Evolutionary conservation across 2,888 invertebrate species (phyloP).

Genomic region (Trichopoda pennipes): DNA sequence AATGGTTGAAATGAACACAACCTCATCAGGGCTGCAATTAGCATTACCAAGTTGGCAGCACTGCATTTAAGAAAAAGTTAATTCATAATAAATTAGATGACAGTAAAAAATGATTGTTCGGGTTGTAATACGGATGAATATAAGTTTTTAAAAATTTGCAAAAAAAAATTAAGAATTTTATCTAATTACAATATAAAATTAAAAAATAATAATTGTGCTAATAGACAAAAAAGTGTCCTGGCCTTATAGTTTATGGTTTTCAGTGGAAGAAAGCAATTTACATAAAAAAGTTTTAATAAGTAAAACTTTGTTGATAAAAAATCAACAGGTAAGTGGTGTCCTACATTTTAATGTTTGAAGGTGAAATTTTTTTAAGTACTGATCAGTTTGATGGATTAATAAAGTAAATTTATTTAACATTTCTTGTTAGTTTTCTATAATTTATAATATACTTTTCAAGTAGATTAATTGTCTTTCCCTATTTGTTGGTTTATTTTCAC

Average conservation of each 20-base stretch:
- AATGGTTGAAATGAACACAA: slow-evolving; percentile 27
- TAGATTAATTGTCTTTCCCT: too few relatives aligned
- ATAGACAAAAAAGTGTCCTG: not conserved
- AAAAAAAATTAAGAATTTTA: not conserved
- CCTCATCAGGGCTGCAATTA: not conserved
- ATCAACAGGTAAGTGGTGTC: slow-evolving; percentile 54
- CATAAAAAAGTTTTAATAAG: too few relatives aligned
- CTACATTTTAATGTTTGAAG: too few relatives aligned
- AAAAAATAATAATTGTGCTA: slow-evolving; percentile 3
- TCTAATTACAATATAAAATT: slow-evolving; percentile 8
- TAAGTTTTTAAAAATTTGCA: not conserved
- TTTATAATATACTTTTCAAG: too few relatives aligned
- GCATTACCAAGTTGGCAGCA: slow-evolving; percentile 20
- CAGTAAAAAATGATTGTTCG: slow-evolving; percentile 55
- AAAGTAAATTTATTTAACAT: too few relatives aligned
- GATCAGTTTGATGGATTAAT: too few relatives aligned
- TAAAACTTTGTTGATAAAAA: slow-evolving; percentile 26
- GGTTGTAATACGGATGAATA: not conserved
- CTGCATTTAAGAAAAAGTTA: slow-evolving; percentile 8
- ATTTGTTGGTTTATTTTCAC: too few relatives aligned
- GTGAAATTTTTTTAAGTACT: too few relatives aligned
- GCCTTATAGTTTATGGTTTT: not conserved
- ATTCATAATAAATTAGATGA: slow-evolving; percentile 49
- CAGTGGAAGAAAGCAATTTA: too few relatives aligned
- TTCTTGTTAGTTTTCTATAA: too few relatives aligned